Evolutionary conservation across 1,140 invertebrate species (phyloP), one percentile per base, ranked within the genome.

Genomic region (Aphelinus atriplicis): DNA sequence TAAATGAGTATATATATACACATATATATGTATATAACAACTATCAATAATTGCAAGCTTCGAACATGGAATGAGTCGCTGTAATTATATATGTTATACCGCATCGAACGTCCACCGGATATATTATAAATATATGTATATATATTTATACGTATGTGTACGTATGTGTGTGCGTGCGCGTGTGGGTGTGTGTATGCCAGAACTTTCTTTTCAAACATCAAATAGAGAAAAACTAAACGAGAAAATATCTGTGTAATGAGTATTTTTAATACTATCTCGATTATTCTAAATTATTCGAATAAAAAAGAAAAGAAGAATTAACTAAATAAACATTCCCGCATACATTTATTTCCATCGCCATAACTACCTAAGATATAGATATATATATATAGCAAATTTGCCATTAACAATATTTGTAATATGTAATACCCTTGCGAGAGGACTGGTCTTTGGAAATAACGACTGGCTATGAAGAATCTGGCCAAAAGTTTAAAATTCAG

Each of bases 401-500:
- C 10, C 72, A 67, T 68, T 78, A 78, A 78, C 61, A 67, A 73
- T 73, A 65, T 71, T 77, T 62, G 65, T 63, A 55, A 77, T 26
- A 26, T 26, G 26, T 73, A 75, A 73, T 78, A 78, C 55, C 65
- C 73, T 66, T 55, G 57, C 65, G 73, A 65, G 57, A 77, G 67
- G 61, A 61, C 43, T 78, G 79, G 72, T 81, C 81, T 82, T 85
- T 83, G 78, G 80, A 82, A 79, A 69, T 84, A 45, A 80, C 67
- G 81, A 86, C 80, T 82, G 84, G 80, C 78, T 75, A 78, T 78
- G 76, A 69, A 79, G 42, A 80, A 75, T 79, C 75, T 80, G 79
- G 78, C 78, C 78, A 75, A 76, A 79, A 77, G 70, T 76, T 68
- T 65, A 51, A 73, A 71, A 75, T 78, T 73, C 68, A 55, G 57